These are phyloP conservation scores for Cotesia chilonis DNA, from an alignment of 1,140 invertebrate species.

Conservation along the genomic window DNA sequence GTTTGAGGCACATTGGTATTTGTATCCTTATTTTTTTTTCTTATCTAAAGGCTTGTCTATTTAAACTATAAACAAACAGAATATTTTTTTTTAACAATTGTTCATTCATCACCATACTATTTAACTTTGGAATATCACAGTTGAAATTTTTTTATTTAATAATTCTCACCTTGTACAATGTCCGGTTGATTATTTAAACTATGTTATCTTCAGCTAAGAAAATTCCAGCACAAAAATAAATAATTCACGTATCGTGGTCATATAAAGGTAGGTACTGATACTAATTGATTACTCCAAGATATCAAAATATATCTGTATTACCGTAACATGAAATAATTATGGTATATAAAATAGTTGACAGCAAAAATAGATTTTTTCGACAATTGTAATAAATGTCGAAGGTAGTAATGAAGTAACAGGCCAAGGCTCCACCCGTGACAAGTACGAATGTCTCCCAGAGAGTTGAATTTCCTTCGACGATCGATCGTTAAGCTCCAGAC, in stretches of 20 bases:
- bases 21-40: background rate
- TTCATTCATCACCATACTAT: too few relatives aligned
- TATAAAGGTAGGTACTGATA: too few relatives aligned
- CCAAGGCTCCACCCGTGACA: conserved; percentile 28
- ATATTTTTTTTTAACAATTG: too few relatives aligned
- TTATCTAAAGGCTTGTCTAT: background rate
- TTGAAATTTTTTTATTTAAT: too few relatives aligned
- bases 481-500: conserved; percentile 24
- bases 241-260: too few relatives aligned
- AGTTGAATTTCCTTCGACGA: conserved; percentile 11
- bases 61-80: background rate
- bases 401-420: background rate
- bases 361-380: background rate
- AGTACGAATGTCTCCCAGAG: conserved; percentile 16
- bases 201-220: too few relatives aligned
- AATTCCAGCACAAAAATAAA: too few relatives aligned
- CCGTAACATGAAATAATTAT: background rate
- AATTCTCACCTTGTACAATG: too few relatives aligned
- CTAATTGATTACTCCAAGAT: too few relatives aligned
- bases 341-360: conserved; percentile 19
- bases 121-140: too few relatives aligned
- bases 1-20: conserved; percentile 22
- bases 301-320: too few relatives aligned
- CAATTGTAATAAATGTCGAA: background rate
- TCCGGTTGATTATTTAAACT: too few relatives aligned